Conservation (phyloP, 2,113 vertebrate genomes). For the Callionymus lyra region DNA sequence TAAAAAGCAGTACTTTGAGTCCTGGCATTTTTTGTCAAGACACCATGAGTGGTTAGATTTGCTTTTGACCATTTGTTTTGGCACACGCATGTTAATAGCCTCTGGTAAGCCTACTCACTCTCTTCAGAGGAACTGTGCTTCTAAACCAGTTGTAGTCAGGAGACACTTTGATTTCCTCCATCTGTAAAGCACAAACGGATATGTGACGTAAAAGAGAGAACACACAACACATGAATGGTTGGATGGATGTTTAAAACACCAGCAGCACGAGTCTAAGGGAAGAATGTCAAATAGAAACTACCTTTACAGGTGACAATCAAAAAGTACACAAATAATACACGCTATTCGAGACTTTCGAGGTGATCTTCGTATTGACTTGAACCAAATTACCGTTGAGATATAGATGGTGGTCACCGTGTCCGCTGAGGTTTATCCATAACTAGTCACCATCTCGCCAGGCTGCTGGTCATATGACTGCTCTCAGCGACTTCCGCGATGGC, state of each 20-base stretch:
- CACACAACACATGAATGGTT: too few species aligned
- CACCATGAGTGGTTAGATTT: too few species aligned
- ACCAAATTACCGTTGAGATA: conserved; percentile 24
- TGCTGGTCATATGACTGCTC: conserved; percentile 57
- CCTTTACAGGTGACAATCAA: too few species aligned
- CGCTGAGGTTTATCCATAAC: conserved; percentile 31
- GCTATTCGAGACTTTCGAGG: too few species aligned
- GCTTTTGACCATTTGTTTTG: background rate
- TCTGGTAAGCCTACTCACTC: conserved; percentile 77
- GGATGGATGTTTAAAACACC: too few species aligned
- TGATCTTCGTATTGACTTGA: too few species aligned
- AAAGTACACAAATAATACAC: too few species aligned
- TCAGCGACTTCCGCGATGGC: conserved; percentile 48
- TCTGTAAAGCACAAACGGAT: conserved; percentile 51
- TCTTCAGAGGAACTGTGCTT: conserved; percentile 94
- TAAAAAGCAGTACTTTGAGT: too few species aligned
- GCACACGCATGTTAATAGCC: background rate
- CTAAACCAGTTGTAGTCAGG: conserved; percentile 98
- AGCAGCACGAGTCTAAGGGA: too few species aligned
- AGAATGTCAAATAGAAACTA: too few species aligned
- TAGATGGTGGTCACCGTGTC: conserved; percentile 29
- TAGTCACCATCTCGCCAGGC: conserved; percentile 30
- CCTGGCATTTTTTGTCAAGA: too few species aligned
- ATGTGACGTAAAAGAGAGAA: background rate
- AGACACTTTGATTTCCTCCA: conserved; percentile 98